Evolutionary conservation across 2,888 invertebrate species (phyloP).

Genomic region (Ormyrus nitidulus): DNA sequence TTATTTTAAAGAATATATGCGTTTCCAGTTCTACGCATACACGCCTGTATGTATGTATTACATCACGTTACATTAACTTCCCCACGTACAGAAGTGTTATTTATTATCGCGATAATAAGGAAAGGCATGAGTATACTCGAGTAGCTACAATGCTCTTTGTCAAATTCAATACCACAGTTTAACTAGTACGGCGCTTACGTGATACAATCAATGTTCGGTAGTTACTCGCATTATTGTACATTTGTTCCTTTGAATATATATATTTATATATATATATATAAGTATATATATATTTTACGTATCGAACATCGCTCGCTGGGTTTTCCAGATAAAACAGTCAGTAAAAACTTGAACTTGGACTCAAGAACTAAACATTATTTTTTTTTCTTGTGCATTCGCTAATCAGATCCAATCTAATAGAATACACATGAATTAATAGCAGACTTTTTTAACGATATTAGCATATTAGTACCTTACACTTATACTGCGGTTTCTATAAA

Average conservation of each 20-base stretch:
- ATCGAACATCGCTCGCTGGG: conserved; percentile 67
- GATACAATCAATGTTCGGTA: conserved; percentile 32
- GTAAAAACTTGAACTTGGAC: conserved; percentile 38
- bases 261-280: conserved; percentile 13
- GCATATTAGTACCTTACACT: conserved; percentile 37
- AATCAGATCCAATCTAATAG: conserved; percentile 23
- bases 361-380: conserved; percentile 26
- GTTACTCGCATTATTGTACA: conserved; percentile 63
- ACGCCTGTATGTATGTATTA: conserved; percentile 56
- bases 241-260: conserved; percentile 58
- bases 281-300: conserved; percentile 60
- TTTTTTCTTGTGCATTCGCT: conserved; percentile 3
- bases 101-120: conserved; percentile 55
- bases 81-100: conserved; percentile 53
- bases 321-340: conserved; percentile 42
- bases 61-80: conserved; percentile 47
- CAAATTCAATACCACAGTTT: conserved; percentile 50
- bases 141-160: conserved; percentile 53
- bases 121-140: conserved; percentile 60
- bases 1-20: conserved; percentile 60
- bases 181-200: conserved; percentile 46
- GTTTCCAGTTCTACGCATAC: conserved; percentile 52
- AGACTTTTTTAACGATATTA: conserved; percentile 32
- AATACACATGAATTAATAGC: conserved; percentile 28
- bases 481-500: conserved; percentile 43